Base-by-base conservation (phyloP, 53 echinoderm and acorn worm genomes). In the Pentamera pediparva region DNA sequence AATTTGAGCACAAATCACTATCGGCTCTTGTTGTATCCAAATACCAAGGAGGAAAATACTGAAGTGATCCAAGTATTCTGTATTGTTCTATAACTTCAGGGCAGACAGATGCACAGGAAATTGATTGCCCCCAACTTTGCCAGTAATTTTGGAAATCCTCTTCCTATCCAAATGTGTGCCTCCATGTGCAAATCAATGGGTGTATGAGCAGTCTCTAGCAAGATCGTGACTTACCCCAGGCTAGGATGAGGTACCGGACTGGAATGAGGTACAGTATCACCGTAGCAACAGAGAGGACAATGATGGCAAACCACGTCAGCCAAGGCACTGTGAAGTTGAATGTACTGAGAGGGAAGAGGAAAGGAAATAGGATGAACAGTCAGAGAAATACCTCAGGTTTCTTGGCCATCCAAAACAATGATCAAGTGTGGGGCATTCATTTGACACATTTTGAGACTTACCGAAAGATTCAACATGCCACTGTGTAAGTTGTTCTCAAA, bases 261-360 rank as follows among this genome's bases (percentile, higher is more conserved):
- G 96, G 96, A 50, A 96, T 86, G 22, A 82, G 67, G 72, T 96
- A 96, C 29, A 96, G 81, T 4, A 94, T 62, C 18, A 88, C 24
- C 3, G 91, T 83, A 29, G 81, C 83, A 29, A 74, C 69, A 26
- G 31, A 48, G 20, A 96, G 77, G 29, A 86, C 86, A 35, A 82
- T 71, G 74, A 91, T 86, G 19, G 88, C 85, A 15, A 96, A 75
- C 47, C 34, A 88, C 21, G 96, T 87, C 73, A 96, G 43, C 96
- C 96, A 96, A 11, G 96, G 96, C 21, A 96, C 91, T n/a, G 96
- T 96, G 78, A 85, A 96, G 77, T 96, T 96, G 75, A 96, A 96
- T 53, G 96, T 96, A 40, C 96, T 96, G 84, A 10, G 75, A 75
- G 11, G 4, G 4, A 51, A 38, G 3, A 38, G 3, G 25, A 38